Conservation (phyloP, 2,888 invertebrate species). For the Cryptophagus acutangulus region DNA sequence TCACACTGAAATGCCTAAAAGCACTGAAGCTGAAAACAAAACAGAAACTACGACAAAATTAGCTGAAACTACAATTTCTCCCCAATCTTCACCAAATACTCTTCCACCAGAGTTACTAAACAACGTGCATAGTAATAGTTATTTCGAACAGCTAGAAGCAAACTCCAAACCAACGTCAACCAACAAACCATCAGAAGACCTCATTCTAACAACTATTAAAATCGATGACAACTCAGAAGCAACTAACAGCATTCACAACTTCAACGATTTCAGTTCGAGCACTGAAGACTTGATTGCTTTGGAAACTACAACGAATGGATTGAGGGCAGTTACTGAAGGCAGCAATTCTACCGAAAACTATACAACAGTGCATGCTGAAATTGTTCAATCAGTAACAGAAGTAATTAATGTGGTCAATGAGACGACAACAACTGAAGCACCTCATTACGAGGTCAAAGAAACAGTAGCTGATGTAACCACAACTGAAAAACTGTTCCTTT, state of each 20-base stretch:
- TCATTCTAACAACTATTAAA: constrained; percentile 7
- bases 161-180: constrained; percentile 2
- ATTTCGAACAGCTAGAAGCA: constrained; percentile 29
- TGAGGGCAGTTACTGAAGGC: constrained; percentile 19
- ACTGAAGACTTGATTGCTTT: constrained; percentile 44
- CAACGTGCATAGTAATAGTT: constrained; percentile 40
- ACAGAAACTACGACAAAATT: constrained; percentile 10
- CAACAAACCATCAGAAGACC: constrained; percentile 3
- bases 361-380: constrained; percentile 33
- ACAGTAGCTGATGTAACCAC: constrained; percentile 34
- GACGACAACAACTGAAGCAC: constrained; percentile 10
- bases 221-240: constrained; percentile 6
- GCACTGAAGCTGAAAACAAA: not conserved
- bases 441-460: constrained; percentile 40
- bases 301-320: constrained; percentile 41
- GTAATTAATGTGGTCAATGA: constrained; percentile 20
- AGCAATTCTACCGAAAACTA: constrained; percentile 8
- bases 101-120: constrained; percentile 39
- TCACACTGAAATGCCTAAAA: not conserved
- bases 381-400: constrained; percentile 34
- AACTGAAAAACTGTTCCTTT: constrained; percentile 36
- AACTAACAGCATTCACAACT: constrained; percentile 15
- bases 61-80: constrained; percentile 12
- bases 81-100: constrained; percentile 10
- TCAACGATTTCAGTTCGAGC: constrained; percentile 32